Base-by-base conservation (phyloP, 2,888 invertebrate genomes). In the Cheilosia impressa region DNA sequence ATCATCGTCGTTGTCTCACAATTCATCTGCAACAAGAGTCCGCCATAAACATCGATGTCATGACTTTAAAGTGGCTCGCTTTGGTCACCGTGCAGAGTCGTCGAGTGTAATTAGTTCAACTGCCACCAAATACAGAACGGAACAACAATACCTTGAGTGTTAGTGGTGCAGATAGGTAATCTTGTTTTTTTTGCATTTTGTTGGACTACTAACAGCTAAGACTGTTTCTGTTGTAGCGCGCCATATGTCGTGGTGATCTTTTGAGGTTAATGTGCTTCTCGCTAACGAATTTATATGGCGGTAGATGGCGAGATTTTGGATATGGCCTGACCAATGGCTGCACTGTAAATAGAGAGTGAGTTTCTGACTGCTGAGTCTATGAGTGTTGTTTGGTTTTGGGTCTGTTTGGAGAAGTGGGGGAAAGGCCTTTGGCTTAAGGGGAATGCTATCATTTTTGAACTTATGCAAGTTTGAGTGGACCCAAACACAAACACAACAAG, bases 261-360 rank as follows among this genome's bases (percentile, higher is more conserved):
- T 83, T 73, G 66, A 79, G 83, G 83, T 83, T 79, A 83, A 83
- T 83, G 83, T 68, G 66, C 62, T 73, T 73, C 57, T 79, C 73
- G 83, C 57, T 83, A 83, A 68, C 22, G 52, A 52, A 78, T 72
- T 65, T 31, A 9, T 31, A 9, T 17, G 53, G n/a, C 52, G 13
- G 63, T 47, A 50, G 71, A 22, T 52, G 27, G 19, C 24, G 50
- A 27, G 27, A 58, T 55, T 55, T 73, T 69, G 62, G 68, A 76
- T 69, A 75, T 52, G 45, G 45, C 13, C 7, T 27, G 73, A 31
- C 24, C 58, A 17, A 60, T 50, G 7, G 31, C 50, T 58, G 0
- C 1, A 5, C 27, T 27, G 6, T 22, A 2, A 2, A 22, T 58
- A 38, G 38, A 71, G 24, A 71, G 60, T 71, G n/a, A 31, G 10